These are phyloP conservation scores for Ruditapes philippinarum DNA, from an alignment of 1,140 invertebrate genomes.

Conservation along the genomic window DNA sequence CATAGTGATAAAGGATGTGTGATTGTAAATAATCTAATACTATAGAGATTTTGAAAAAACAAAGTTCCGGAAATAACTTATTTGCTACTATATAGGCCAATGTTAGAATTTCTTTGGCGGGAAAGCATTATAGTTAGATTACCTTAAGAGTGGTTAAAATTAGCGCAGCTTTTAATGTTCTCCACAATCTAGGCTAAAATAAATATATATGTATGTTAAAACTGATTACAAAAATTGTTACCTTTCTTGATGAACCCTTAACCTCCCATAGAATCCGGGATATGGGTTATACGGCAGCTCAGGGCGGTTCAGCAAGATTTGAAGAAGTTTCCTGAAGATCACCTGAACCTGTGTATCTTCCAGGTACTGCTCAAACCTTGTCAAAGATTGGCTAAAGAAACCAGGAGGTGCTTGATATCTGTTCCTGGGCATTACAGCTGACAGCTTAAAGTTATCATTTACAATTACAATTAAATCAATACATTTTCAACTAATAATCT, in stretches of 20 bases:
- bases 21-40: too few species aligned
- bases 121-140: background rate
- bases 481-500: too few species aligned
- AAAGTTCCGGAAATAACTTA: too few species aligned
- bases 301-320: conserved; percentile 48
- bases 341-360: conserved; percentile 61
- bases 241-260: conserved; percentile 53
- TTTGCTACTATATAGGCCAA: too few species aligned
- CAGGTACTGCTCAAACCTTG: conserved; percentile 53
- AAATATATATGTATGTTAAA: too few species aligned
- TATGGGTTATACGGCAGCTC: conserved; percentile 67
- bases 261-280: conserved; percentile 53
- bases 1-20: too few species aligned
- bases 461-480: too few species aligned
- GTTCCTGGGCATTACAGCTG: conserved; percentile 30
- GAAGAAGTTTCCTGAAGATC: conserved; percentile 50
- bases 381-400: conserved; percentile 48
- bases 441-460: conserved; percentile 17
- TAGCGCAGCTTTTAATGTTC: background rate
- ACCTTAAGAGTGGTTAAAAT: background rate
- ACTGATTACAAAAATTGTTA: background rate
- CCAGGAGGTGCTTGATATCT: conserved; percentile 49
- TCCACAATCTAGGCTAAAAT: too few species aligned
- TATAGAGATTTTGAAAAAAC: too few species aligned
- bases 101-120: too few species aligned